Conservation (phyloP, 1,140 invertebrate species). For the Euschistus heros region DNA sequence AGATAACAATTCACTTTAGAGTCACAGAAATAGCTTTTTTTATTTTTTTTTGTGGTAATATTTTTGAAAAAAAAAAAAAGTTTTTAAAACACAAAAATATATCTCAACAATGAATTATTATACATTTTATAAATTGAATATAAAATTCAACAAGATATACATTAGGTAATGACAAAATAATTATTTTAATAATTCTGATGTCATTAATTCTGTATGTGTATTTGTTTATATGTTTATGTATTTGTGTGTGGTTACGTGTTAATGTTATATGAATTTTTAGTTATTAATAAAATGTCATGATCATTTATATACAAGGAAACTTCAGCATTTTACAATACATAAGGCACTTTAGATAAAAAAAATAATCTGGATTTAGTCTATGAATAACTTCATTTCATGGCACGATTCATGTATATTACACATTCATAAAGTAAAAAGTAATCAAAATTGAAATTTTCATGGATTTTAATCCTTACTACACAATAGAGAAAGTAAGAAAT, state of each 20-base stretch:
- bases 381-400: slow-evolving; percentile 5
- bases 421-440: neutral
- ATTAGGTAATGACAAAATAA: too few relatives aligned
- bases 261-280: too few relatives aligned
- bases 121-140: slow-evolving; percentile 1
- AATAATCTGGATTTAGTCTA: neutral
- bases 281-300: too few relatives aligned
- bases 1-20: neutral
- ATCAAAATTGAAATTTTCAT: neutral
- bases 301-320: too few relatives aligned
- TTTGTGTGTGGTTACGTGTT: too few relatives aligned
- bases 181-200: too few relatives aligned
- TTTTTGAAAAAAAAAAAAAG: slow-evolving; percentile 11
- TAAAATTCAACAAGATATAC: neutral
- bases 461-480: too few relatives aligned
- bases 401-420: neutral
- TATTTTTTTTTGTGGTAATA: slow-evolving; percentile 1
- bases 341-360: neutral
- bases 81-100: neutral
- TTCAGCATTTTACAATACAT: neutral
- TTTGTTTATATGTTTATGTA: too few relatives aligned
- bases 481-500: too few relatives aligned
- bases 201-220: too few relatives aligned
- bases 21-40: slow-evolving; percentile 10
- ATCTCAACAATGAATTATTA: neutral